Evolutionary conservation across 2,888 invertebrate genomes (phyloP).

Genomic region (Chouioia cunea): DNA sequence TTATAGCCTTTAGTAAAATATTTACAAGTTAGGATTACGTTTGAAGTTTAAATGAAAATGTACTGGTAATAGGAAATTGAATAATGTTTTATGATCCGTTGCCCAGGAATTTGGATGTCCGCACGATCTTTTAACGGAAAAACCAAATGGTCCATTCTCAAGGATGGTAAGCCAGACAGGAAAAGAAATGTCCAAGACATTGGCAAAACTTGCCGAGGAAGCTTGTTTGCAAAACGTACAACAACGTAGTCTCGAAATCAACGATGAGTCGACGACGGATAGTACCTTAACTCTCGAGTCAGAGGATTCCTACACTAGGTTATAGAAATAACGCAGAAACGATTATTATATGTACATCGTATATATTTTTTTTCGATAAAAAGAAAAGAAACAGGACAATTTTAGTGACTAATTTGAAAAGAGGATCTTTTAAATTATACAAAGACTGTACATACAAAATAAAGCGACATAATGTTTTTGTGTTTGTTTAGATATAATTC

Average conservation of each 20-base stretch:
- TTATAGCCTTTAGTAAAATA: no score
- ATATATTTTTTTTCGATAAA: slow-evolving; percentile 25
- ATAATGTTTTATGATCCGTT: slow-evolving; percentile 6
- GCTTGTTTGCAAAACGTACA: slow-evolving; percentile 46
- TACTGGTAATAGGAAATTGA: not conserved
- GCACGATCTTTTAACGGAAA: slow-evolving; percentile 74
- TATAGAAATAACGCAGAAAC: slow-evolving; percentile 13
- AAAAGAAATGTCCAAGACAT: slow-evolving; percentile 70
- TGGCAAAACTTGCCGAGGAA: slow-evolving; percentile 68
- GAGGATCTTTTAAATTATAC: slow-evolving; percentile 27
- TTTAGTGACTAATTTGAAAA: slow-evolving; percentile 18
- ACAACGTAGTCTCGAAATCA: slow-evolving; percentile 31
- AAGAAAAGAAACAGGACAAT: slow-evolving; percentile 7
- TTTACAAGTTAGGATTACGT: no score
- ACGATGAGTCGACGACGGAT: slow-evolving; percentile 1
- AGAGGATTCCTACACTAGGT: slow-evolving; percentile 30
- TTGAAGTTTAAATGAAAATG: no score
- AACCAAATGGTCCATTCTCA: slow-evolving; percentile 73
- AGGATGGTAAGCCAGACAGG: slow-evolving; percentile 82
- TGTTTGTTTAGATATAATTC: no score
- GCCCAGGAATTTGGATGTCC: slow-evolving; percentile 79
- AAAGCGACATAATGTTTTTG: no score
- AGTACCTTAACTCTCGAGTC: not conserved
- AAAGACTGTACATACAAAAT: slow-evolving; percentile 36
- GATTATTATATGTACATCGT: slow-evolving; percentile 23